Conservation (phyloP, 2,113 vertebrate genomes). For the Mugil cephalus region DNA sequence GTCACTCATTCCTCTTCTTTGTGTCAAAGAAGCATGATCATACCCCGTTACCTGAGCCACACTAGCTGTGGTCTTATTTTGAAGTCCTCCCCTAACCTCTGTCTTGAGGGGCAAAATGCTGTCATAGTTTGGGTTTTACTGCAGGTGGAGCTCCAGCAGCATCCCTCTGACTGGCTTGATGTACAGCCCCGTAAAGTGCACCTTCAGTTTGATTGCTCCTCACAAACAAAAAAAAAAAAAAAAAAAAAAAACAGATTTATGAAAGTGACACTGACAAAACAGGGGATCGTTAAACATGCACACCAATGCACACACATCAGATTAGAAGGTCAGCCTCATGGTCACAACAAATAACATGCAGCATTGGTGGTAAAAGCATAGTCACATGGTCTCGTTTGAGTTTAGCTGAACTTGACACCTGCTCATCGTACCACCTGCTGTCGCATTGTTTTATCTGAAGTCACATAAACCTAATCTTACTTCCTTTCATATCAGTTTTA, state of each 20-base stretch:
- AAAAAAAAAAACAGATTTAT: slow-evolving; percentile 40
- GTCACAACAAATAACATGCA: slow-evolving; percentile 28
- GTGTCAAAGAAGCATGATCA: slow-evolving; percentile 16
- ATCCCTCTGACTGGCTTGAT: slow-evolving; percentile 42
- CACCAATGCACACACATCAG: slow-evolving; percentile 10
- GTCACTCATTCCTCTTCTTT: slow-evolving; percentile 2
- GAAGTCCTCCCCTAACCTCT: slow-evolving; percentile 23
- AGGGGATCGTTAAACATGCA: slow-evolving; percentile 28
- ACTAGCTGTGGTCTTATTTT: slow-evolving; percentile 32
- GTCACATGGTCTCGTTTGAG: slow-evolving; percentile 20
- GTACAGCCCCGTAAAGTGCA: slow-evolving; percentile 58
- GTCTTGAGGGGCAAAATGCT: slow-evolving; percentile 32
- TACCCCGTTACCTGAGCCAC: slow-evolving; percentile 20
- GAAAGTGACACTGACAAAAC: slow-evolving; percentile 40
- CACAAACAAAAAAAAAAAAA: slow-evolving; percentile 36
- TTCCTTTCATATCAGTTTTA: slow-evolving; percentile 33
- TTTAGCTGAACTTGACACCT: not conserved
- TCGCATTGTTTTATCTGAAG: slow-evolving; percentile 18
- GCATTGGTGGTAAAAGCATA: not conserved
- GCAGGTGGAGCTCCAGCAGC: slow-evolving; percentile 12
- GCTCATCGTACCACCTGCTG: slow-evolving; percentile 6
- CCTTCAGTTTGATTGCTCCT: slow-evolving; percentile 64
- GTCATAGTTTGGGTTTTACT: slow-evolving; percentile 3
- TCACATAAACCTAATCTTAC: slow-evolving; percentile 7
- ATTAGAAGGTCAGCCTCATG: slow-evolving; percentile 38